Evolutionary conservation across 2,113 vertebrate genomes (phyloP).

Genomic region (Chauna torquata): DNA sequence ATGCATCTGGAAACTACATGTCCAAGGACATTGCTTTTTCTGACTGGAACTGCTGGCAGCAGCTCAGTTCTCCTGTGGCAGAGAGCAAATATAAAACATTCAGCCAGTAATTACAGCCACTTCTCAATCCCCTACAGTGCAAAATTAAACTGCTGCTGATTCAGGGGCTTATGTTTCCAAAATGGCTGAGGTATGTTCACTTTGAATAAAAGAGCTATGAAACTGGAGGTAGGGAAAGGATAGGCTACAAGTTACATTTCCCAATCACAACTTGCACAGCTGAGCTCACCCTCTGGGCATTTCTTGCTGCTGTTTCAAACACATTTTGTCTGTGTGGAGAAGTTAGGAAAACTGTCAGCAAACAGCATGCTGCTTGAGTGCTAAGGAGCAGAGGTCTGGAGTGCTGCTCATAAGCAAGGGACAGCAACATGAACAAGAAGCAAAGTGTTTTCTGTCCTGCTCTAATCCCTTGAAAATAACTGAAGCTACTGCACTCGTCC

Average conservation of each 20-base stretch:
- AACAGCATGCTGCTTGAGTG: rapidly evolving
- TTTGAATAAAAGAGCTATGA: background rate
- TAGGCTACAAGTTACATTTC: background rate
- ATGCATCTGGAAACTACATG: background rate
- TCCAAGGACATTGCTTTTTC: background rate
- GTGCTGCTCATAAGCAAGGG: background rate
- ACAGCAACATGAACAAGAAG: background rate
- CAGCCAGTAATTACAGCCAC: background rate
- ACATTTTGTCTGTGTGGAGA: background rate
- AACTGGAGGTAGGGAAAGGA: background rate
- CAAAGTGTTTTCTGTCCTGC: background rate
- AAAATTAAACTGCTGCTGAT: conserved; percentile 4
- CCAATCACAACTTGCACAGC: background rate
- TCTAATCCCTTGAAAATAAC: background rate
- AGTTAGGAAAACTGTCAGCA: background rate
- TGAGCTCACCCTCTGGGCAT: background rate
- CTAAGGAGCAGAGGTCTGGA: background rate
- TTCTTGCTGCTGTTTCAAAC: background rate
- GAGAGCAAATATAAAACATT: background rate
- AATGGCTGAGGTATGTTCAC: background rate
- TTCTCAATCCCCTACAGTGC: background rate
- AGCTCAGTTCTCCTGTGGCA: background rate
- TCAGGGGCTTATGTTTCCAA: background rate
- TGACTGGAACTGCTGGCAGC: background rate
- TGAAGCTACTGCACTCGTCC: background rate